Conservation (phyloP, 1,140 invertebrate species). For the Pentalonia nigronervosa region DNA sequence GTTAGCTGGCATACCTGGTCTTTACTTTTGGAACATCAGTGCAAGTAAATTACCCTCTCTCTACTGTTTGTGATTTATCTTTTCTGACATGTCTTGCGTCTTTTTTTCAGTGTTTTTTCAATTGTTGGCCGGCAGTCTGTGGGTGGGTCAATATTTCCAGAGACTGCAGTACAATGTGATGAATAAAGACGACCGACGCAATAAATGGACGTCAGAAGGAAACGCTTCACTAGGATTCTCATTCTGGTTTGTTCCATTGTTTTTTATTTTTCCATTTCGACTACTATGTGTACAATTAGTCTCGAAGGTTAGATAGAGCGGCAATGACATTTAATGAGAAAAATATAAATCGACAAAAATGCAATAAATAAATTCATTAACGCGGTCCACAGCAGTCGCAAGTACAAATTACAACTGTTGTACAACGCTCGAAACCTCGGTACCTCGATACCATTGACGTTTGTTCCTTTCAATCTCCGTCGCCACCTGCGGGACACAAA, state of each 20-base stretch:
- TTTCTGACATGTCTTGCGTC: neutral
- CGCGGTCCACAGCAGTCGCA: no score
- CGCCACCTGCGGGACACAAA: neutral
- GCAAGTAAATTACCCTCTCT: conserved; percentile 70
- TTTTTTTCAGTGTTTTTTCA: conserved; percentile 74
- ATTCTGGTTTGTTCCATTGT: conserved; percentile 72
- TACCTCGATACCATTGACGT: no score
- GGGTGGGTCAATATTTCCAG: conserved; percentile 78
- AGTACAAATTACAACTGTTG: no score
- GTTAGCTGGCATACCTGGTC: conserved; percentile 77
- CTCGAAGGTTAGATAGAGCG: neutral
- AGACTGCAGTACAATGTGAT: conserved; percentile 80
- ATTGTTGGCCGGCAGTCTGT: conserved; percentile 74
- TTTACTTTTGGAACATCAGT: conserved; percentile 80
- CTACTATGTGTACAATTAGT: neutral
- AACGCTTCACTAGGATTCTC: conserved; percentile 77
- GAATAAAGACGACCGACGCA: conserved; percentile 75
- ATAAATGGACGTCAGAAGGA: conserved; percentile 77
- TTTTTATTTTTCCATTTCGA: neutral
- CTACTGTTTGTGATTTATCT: neutral
- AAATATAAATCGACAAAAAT: neutral
- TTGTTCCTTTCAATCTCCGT: neutral
- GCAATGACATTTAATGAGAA: neutral
- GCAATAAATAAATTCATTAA: no score
- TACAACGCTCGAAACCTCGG: no score